Evolutionary conservation across 2,113 vertebrate species (phyloP).

Genomic region (Bostrychus sinensis): DNA sequence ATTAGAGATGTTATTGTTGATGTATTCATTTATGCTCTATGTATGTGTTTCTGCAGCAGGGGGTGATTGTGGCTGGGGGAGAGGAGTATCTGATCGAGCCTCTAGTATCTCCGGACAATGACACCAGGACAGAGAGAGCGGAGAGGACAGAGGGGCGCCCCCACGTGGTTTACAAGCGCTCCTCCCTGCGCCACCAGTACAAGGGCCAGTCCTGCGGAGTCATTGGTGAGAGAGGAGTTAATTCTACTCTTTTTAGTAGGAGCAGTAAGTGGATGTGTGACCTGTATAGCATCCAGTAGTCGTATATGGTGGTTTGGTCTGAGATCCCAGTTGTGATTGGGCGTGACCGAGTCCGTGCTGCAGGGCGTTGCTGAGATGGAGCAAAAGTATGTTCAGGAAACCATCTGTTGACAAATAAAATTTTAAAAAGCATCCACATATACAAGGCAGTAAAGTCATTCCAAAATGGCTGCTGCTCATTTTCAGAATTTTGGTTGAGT

Average conservation of each 20-base stretch:
- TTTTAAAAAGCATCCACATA: neutral
- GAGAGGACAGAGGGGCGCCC: constrained; percentile 86
- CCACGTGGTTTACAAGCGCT: constrained; percentile 97
- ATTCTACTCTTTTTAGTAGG: constrained; percentile 23
- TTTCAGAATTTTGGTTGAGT: too few species aligned
- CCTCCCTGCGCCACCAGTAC: constrained; percentile 92
- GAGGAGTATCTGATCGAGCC: constrained; percentile 98
- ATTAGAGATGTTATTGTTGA: too few species aligned
- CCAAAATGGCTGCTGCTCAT: neutral
- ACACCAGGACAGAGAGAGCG: constrained; percentile 67
- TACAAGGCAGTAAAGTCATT: neutral
- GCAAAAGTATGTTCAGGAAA: constrained; percentile 38
- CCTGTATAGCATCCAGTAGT: constrained; percentile 36
- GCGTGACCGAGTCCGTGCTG: constrained; percentile 41
- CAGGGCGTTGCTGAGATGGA: constrained; percentile 48
- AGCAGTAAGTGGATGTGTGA: constrained; percentile 2
- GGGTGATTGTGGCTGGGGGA: constrained; percentile 92
- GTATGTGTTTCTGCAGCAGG: constrained; percentile 83
- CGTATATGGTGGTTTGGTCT: constrained; percentile 40
- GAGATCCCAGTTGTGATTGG: constrained; percentile 40
- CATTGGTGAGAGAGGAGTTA: constrained; percentile 81
- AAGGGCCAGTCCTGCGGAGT: constrained; percentile 97
- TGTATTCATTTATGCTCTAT: too few species aligned
- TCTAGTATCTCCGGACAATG: constrained; percentile 82
- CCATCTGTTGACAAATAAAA: constrained; percentile 12